Evolutionary conservation across 2,888 invertebrate genomes (phyloP).

Genomic region (Cynaeus angustus): DNA sequence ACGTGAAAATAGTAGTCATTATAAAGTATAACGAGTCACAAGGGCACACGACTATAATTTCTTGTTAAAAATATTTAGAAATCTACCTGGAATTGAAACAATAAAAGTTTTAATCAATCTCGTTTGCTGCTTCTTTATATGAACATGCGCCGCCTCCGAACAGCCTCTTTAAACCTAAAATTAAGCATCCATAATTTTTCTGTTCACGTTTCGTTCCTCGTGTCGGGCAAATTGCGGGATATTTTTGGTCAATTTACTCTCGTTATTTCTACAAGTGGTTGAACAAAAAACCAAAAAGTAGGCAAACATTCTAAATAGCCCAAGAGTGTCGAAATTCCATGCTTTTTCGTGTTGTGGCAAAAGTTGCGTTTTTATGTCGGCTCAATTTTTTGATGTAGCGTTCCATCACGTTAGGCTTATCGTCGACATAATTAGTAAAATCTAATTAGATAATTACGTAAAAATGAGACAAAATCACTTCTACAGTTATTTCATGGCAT

Average conservation of each 20-base stretch:
- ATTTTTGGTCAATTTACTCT: neutral
- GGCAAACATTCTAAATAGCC: conserved; percentile 5
- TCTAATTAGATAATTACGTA: conserved; percentile 53
- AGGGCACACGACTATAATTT: no score
- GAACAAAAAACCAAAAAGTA: neutral
- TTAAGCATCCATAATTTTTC: conserved; percentile 1
- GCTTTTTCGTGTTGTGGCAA: neutral
- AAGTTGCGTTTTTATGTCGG: conserved; percentile 10
- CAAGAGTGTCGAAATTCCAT: neutral
- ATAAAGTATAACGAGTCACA: no score
- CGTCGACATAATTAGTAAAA: conserved; percentile 52
- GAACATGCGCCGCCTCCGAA: neutral
- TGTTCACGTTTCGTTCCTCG: neutral
- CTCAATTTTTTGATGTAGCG: neutral
- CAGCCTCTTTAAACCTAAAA: neutral
- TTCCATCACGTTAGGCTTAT: conserved; percentile 41
- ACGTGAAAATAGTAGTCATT: no score
- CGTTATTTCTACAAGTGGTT: neutral
- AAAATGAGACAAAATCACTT: conserved; percentile 51
- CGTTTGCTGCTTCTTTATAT: no score
- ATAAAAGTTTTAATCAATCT: no score
- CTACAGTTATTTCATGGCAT: conserved; percentile 50
- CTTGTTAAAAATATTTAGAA: no score
- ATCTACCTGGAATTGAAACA: no score
- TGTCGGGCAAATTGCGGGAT: neutral